These are phyloP conservation scores for Akabosia matsudoensis DNA, from an alignment of 1,140 invertebrate genomes.

Conservation along the genomic window DNA sequence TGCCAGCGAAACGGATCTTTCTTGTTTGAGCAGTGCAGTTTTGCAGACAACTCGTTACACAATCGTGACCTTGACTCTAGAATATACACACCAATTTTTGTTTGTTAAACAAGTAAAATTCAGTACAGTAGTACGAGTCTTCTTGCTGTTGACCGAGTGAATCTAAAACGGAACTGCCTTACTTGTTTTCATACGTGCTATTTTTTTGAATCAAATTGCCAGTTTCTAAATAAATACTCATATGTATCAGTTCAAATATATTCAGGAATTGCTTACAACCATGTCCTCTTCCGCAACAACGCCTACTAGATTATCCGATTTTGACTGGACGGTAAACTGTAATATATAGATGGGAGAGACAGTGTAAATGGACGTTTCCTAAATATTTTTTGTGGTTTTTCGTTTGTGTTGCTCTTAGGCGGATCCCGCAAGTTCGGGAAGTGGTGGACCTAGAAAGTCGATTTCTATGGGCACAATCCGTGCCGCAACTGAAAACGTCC, in stretches of 20 bases:
- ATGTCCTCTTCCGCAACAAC: slow-evolving; percentile 8
- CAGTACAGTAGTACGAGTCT: too few relatives aligned
- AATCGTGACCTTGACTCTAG: too few relatives aligned
- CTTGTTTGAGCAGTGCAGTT: too few relatives aligned
- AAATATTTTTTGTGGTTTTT: neutral
- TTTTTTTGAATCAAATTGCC: too few relatives aligned
- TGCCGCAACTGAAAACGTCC: slow-evolving; percentile 56
- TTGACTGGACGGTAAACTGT: slow-evolving; percentile 10
- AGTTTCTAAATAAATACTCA: neutral
- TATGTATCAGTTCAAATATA: neutral
- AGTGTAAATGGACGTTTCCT: neutral
- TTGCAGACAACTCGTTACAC: too few relatives aligned
- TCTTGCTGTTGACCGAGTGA: too few relatives aligned
- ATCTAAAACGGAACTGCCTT: too few relatives aligned
- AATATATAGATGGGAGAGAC: neutral
- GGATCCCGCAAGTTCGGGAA: slow-evolving; percentile 46
- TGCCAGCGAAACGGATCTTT: too few relatives aligned
- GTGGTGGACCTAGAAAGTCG: slow-evolving; percentile 69
- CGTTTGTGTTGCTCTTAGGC: slow-evolving; percentile 47
- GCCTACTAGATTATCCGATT: neutral
- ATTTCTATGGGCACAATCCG: slow-evolving; percentile 80
- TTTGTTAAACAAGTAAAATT: too few relatives aligned
- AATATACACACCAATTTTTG: too few relatives aligned
- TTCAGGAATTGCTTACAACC: neutral
- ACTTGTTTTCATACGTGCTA: too few relatives aligned